Evolutionary conservation across 2,797 vertebrate species (phyloP), one percentile per base, ranked within the genome.

Genomic region (Linurgus olivaceus): DNA sequence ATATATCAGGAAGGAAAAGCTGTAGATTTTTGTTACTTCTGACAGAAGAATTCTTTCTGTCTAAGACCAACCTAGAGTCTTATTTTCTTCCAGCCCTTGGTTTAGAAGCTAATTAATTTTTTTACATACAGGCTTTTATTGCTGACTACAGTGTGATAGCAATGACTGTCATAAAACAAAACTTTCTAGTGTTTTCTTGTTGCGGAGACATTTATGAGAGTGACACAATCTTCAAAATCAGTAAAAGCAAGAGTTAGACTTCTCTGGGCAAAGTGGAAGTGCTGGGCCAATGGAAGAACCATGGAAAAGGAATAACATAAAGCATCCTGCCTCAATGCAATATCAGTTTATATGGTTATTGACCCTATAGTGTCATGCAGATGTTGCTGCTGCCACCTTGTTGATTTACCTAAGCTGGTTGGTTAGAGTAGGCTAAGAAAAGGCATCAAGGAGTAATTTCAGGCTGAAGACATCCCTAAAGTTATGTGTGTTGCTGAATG

Each of bases 81-180:
- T 72, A 15, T 78, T 85, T 90, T 83, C 50, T 68, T 75, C 57
- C 54, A 45, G 55, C 13, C 23, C 11, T 86, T 84, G 18, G 10
- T 90, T 80, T 90, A 71, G 68, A 90, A 88, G 29, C 3, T 45
- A 35, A 40, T 83, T 61, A 47, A 14, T 44, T 44, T 80, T 78
- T 83, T 52, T 24, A 44, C 42, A 47, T 17, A 17, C 11, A 29
- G 25, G 19, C 14, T 85, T 93, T 88, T 86, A 77, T 16, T 78
- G 18, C 28, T 75, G 58, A 65, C 12, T 75, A 35, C 29, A 40
- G 24, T 17, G 7, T 37, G 18, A 65, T 52, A 23, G 11, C 35
- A 68, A 17, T 50, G 38, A 61, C 35, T 67, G 31, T 54, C 14
- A 23, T 13, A 33, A 82, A 72, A 73, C 63, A 9, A 71, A 37